Evolutionary conservation across 2,797 vertebrate genomes (phyloP), one percentile per base, ranked within the genome.

Genomic region (Gallinago nigripennis): DNA sequence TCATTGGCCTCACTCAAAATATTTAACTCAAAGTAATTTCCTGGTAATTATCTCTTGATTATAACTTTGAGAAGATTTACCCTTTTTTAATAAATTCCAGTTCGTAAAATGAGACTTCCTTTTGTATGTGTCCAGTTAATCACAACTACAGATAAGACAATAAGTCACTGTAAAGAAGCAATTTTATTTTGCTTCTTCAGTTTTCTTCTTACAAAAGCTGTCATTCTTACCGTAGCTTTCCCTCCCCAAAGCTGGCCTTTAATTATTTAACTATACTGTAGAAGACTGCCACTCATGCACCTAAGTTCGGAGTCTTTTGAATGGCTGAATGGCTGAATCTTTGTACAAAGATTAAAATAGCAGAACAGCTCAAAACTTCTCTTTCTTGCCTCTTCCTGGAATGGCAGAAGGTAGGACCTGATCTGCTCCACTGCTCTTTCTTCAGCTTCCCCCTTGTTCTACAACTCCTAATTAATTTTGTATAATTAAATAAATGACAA

Each of bases 1-100:
- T 90, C 50, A 78, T 71, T 89, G 68, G 61, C 37, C 9, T 37
- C 33, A 73, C 57, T 97, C 79, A 96, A 96, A 96, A 95, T 96
- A 93, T 94, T 96, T 92, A 88, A 96, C 57, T 89, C 54, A 61
- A 89, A 95, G 79, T 12, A 35, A 91, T 96, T 96, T 89, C 37
- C 54, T 65, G 27, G 33, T 93, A 94, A 87, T 96, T 95, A 77
- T 77, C 46, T 86, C 78, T 75, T 90, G 79, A 92, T 95, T 92
- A 61, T 88, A 69, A 92, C 46, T 94, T 91, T 65, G 53, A 92
- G 68, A 90, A 57, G 41, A 82, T 82, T 86, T 92, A 76, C n/a
- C n/a, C 20, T 73, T 79, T 70, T 15, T 9, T 2, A 85, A 90
- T 82, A 71, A 95, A 93, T 85, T 81, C n/a, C 5, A 65, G 19